Evolutionary conservation across 2,888 invertebrate species (phyloP), one percentile per base, ranked within the genome.

Genomic region (Drosophila pegasa): DNA sequence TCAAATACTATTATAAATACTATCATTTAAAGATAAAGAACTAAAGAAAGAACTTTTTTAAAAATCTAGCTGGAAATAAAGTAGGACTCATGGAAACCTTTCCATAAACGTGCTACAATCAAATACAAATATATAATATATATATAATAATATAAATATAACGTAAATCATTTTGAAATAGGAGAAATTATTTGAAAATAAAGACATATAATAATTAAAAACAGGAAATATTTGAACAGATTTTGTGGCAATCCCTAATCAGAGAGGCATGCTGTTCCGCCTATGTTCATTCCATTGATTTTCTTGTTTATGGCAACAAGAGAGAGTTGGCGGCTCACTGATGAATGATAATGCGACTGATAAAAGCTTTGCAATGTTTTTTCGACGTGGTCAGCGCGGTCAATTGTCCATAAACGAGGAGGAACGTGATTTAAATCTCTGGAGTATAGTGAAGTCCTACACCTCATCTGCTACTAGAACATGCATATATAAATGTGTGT

Each of bases 301-400:
- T 0, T 16, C 18, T 47, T 38, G 35, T 54, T 59, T 9, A 65
- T 54, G 65, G 7, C 50, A 25, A 38, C 35, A 55, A 38, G 33
- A 38, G 55, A 35, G 56, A 63, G 55, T 51, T 57, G 50, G 8
- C 37, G 41, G 56, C 47, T 51, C 43, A 55, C 72, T 66, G 71
- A 85, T 81, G 87, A 73, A 85, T 81, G 87, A 78, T 73, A 74
- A 73, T 70, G 64, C 58, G 72, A 50, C 64, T 78, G 82, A 85
- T 86, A 87, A 86, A 86, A 89, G 85, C 85, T 64, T 89, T 78
- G 82, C 78, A 85, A 77, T 89, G 88, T 84, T 88, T 67, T 71
- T 56, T 48, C 47, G 47, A 71, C 76, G 74, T 73, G 80, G 74
- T 52, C 70, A 47, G 67, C 65, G 61, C 37, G 25, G 43, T n/a